Evolutionary conservation across 64 coral and sea anemone species (phyloP).

Genomic region (Stylophora pistillata): DNA sequence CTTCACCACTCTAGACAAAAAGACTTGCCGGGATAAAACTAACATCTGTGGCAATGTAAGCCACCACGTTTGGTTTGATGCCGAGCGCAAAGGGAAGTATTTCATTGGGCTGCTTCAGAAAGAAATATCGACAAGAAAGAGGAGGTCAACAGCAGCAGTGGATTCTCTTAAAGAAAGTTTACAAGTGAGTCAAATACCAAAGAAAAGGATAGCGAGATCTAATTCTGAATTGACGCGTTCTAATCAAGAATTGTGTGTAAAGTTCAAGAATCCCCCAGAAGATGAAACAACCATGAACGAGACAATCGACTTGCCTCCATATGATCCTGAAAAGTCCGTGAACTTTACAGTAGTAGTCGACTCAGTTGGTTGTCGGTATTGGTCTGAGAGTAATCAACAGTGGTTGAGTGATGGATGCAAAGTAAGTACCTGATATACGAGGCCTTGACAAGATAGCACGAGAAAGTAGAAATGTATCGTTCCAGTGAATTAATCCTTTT

Average conservation of each 20-base stretch:
- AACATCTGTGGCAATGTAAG: background rate
- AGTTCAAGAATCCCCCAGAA: background rate
- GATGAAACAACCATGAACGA: background rate
- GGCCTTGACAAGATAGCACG: background rate
- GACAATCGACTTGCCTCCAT: background rate
- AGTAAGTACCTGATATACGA: background rate
- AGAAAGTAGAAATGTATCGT: too few relatives aligned
- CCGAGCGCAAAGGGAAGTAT: background rate
- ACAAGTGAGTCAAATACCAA: background rate
- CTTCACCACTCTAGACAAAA: background rate
- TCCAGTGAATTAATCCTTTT: too few relatives aligned
- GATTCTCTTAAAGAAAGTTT: background rate
- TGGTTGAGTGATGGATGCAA: conserved; percentile 49
- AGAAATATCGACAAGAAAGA: too few relatives aligned
- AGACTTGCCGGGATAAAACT: background rate
- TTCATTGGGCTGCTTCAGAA: background rate
- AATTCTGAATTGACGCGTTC: background rate
- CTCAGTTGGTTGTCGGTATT: conserved; percentile 28
- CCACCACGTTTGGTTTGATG: background rate
- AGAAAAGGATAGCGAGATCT: background rate
- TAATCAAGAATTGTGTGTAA: background rate
- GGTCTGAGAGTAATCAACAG: conserved; percentile 27
- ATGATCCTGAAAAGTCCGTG: conserved; percentile 7
- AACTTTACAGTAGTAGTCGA: conserved; percentile 39
- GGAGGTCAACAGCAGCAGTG: background rate